Base-by-base conservation (phyloP, 2,113 vertebrate species). In the Lasiurus cinereus region DNA sequence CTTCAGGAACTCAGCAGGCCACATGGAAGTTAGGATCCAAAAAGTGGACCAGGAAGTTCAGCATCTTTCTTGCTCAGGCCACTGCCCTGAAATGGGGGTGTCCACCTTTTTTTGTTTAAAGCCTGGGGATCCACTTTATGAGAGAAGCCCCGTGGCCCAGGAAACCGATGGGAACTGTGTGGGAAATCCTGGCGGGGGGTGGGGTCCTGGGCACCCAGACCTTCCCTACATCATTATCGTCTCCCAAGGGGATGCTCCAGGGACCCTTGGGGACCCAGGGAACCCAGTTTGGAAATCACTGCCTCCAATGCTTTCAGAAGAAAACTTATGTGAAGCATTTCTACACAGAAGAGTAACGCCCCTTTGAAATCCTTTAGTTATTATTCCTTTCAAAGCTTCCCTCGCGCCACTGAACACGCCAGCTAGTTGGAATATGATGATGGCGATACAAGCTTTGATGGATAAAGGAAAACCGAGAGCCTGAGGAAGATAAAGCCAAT, bases 91-190 rank as follows among this genome's bases (percentile, higher is more conserved):
- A 77, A 69, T 64, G 52, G 52, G 3, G 33, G n/a, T 48, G 84
- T 82, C 52, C 24, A 36, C 1, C 13, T 43, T 73, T 2, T 70
- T 27, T 7, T 36, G 69, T 87, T 18, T 36, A 6, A 16, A 93
- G 62, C 5, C 7, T 7, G n/a, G 27, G 67, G 46, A 8, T 90
- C 39, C 29, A 0, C 3, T 27, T 21, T 56, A 1, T 15, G 48
- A 66, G 16, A 54, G 24, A 33, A 64, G 52, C 15, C 15, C 2
- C 5, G 43, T 0, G 12, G 6, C 4, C 36, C 0, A 14, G 5
- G 4, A 80, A 88, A 13, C 7, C 46, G 7, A 6, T 0, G 1
- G 8, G 31, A 43, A 2, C 3, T 5, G 14, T 3, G 5, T 4
- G 29, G 59, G 77, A 64, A 43, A 27, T 56, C 29, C 7, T 1